A percentile compares a stretch with the other conserved stretches of the same genome.
These are phyloP conservation scores for Oreonectes daqikongensis DNA, from an alignment of 2,797 vertebrate genomes.

Conservation along the genomic window DNA sequence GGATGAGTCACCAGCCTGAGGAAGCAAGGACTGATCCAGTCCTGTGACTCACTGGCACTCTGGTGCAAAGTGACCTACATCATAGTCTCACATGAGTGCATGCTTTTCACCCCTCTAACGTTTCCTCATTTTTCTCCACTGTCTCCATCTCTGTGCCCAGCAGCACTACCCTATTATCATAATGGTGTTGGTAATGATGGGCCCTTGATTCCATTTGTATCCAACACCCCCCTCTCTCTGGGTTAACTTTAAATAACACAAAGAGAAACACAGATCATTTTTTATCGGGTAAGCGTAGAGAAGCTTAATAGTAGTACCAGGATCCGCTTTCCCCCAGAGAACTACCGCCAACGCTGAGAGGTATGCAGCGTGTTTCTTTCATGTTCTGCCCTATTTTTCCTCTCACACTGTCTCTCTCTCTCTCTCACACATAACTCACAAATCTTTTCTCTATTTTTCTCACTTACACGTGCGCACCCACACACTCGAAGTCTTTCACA, in stretches of 20 bases:
- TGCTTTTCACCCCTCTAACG: conserved; percentile 28
- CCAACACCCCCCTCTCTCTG: conserved; percentile 15
- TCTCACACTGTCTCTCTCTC: neutral
- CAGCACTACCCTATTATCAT: conserved; percentile 42
- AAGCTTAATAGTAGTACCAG: conserved; percentile 48
- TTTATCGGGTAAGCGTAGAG: conserved; percentile 31
- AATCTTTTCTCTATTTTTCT: conserved; percentile 12
- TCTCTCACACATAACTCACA: conserved; percentile 20
- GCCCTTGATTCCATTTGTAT: conserved; percentile 46
- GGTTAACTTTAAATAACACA: conserved; percentile 49
- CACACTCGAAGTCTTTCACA: conserved; percentile 1
- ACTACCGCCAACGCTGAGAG: conserved; percentile 47
- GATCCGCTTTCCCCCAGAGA: conserved; percentile 45
- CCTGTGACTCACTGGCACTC: conserved; percentile 38
- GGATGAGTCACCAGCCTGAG: conserved; percentile 36
- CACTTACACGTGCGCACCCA: conserved; percentile 25
- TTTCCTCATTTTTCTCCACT: conserved; percentile 8
- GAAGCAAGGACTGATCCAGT: conserved; percentile 25
- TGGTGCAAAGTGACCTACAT: conserved; percentile 54
- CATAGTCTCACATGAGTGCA: conserved; percentile 25
- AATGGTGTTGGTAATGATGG: conserved; percentile 46
- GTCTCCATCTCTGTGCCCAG: conserved; percentile 28
- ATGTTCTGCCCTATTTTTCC: conserved; percentile 53
- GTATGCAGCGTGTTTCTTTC: conserved; percentile 54
- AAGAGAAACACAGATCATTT: conserved; percentile 33